Evolutionary conservation across 2,113 vertebrate genomes (phyloP).

Genomic region (Neogobius melanostomus): DNA sequence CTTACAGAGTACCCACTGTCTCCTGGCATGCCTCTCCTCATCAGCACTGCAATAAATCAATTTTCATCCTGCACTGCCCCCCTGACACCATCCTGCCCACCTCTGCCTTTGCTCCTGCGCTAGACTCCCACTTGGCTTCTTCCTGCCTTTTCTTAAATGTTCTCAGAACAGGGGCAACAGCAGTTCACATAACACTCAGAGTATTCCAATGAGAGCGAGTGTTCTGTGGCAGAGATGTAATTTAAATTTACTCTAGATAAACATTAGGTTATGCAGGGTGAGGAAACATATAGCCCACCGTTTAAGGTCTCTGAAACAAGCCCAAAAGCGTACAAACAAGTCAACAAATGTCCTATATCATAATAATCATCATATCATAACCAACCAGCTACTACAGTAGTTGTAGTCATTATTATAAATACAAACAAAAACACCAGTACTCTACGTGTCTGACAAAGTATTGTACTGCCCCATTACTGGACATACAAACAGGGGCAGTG

Average conservation of each 20-base stretch:
- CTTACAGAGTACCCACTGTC: slow-evolving; percentile 69
- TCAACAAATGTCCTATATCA: too few species aligned
- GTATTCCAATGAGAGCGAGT: not conserved
- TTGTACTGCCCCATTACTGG: too few species aligned
- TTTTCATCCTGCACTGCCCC: slow-evolving; percentile 71
- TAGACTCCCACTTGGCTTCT: slow-evolving; percentile 51
- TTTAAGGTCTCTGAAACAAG: not conserved
- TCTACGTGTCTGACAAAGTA: too few species aligned
- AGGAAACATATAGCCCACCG: not conserved
- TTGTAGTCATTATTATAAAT: too few species aligned
- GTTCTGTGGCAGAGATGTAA: not conserved
- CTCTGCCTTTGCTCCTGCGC: slow-evolving; percentile 49
- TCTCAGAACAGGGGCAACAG: slow-evolving; percentile 24
- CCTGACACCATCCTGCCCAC: slow-evolving; percentile 43
- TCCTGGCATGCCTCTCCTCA: slow-evolving; percentile 75
- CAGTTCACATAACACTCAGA: not conserved
- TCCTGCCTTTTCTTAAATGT: slow-evolving; percentile 22
- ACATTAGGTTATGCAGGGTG: not conserved
- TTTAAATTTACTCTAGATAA: not conserved
- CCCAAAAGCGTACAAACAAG: too few species aligned
- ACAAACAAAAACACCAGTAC: too few species aligned
- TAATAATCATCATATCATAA: too few species aligned
- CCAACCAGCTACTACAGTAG: too few species aligned
- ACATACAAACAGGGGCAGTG: not conserved
- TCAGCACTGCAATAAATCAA: slow-evolving; percentile 80